These are phyloP conservation scores for Catostylus mosaicus DNA, from an alignment of 30 jellyfish, hydroid and myxozoan genomes.

Conservation along the genomic window DNA sequence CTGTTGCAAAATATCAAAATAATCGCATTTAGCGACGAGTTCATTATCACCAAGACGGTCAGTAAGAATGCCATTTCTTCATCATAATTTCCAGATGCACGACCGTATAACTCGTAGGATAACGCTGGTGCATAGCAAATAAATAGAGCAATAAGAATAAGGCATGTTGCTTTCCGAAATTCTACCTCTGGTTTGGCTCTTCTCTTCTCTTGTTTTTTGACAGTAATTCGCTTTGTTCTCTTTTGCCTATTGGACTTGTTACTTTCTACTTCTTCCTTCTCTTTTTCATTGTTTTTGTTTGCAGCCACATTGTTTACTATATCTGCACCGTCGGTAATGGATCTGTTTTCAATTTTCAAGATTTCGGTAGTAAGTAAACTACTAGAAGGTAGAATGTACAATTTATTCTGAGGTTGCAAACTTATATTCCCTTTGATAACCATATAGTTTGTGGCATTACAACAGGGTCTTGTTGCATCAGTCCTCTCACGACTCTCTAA, in stretches of 20 bases:
- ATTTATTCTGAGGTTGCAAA: too few species aligned
- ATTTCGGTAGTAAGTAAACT: too few species aligned
- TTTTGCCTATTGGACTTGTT: background rate
- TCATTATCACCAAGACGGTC: background rate
- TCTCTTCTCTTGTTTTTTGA: background rate
- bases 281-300: too few species aligned
- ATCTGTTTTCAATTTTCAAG: too few species aligned
- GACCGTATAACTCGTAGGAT: background rate
- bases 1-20: background rate
- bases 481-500: background rate
- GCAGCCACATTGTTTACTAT: too few species aligned
- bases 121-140: background rate
- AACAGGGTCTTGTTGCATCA: too few species aligned
- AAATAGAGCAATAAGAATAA: background rate
- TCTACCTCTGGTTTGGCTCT: background rate
- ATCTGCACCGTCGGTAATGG: too few species aligned
- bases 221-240: background rate
- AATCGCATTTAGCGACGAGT: conserved; percentile 11
- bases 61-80: background rate
- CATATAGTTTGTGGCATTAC: too few species aligned
- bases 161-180: background rate
- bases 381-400: too few species aligned
- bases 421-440: too few species aligned
- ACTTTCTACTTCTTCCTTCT: background rate
- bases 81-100: background rate